These are phyloP conservation scores for Synanthedon myopaeformis DNA, from an alignment of 2,888 invertebrate genomes.

Conservation along the genomic window DNA sequence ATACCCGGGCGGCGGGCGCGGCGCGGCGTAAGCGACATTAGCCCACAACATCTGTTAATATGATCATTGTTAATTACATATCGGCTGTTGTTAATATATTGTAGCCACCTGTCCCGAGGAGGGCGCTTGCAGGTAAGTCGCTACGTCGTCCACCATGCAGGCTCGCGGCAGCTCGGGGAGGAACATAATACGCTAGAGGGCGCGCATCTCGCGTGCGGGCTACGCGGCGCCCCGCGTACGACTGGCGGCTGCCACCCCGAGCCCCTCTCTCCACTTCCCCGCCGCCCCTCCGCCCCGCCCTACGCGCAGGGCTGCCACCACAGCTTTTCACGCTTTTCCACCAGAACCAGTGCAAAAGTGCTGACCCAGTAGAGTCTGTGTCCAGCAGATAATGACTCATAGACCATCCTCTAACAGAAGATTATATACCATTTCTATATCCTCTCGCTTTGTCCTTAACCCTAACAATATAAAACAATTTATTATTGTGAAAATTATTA, in stretches of 20 bases:
- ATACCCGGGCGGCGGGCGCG: conserved; percentile 66
- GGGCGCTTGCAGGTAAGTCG: conserved; percentile 94
- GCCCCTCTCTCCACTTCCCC: conserved; percentile 11
- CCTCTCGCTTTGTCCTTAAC: too few relatives aligned
- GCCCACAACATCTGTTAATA: conserved; percentile 71
- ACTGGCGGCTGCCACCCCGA: conserved; percentile 40
- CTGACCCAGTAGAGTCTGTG: too few relatives aligned
- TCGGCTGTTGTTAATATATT: conserved; percentile 68
- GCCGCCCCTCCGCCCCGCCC: conserved; percentile 20
- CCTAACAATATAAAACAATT: too few relatives aligned
- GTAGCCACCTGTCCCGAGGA: conserved; percentile 92
- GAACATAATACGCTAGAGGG: conserved; percentile 78
- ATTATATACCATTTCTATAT: too few relatives aligned
- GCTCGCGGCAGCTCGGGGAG: conserved; percentile 93
- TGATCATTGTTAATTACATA: conserved; percentile 71
- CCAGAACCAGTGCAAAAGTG: too few relatives aligned
- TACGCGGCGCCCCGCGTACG: conserved; percentile 65
- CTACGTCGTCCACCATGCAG: conserved; percentile 97
- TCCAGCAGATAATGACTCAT: too few relatives aligned
- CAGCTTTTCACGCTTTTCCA: conserved; percentile 38
- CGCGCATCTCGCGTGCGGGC: conserved; percentile 63
- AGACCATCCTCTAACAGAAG: too few relatives aligned
- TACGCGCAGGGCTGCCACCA: conserved; percentile 31
- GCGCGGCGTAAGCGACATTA: conserved; percentile 62
- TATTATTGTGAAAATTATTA: too few relatives aligned